These are phyloP conservation scores for Pipistrellus pipistrellus DNA, from an alignment of 2,797 vertebrate genomes.

Conservation along the genomic window DNA sequence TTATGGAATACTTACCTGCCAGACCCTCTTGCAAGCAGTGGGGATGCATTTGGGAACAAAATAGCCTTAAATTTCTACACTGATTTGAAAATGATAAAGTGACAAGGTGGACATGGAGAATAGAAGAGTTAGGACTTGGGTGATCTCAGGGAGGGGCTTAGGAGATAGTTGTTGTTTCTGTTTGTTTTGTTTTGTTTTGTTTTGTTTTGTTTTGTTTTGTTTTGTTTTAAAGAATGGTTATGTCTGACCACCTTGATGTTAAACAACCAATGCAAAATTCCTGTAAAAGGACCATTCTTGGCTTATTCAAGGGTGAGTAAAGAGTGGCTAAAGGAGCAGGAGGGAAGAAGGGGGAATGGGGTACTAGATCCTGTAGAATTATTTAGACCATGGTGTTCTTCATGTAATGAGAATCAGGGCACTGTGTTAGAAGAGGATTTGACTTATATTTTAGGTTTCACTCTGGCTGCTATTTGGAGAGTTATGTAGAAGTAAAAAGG, in stretches of 20 bases:
- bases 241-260: background rate
- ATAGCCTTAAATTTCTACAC: background rate
- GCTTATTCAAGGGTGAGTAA: background rate
- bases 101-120: background rate
- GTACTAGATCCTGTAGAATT: background rate
- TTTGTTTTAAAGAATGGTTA: background rate
- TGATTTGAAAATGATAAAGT: background rate
- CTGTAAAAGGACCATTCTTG: background rate
- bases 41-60: conserved; percentile 34
- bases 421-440: background rate
- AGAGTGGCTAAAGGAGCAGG: background rate
- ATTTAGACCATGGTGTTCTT: background rate
- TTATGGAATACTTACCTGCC: conserved; percentile 1
- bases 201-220: background rate
- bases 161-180: background rate
- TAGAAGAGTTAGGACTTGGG: background rate
- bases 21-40: background rate
- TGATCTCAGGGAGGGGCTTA: background rate
- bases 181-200: background rate
- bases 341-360: too few species aligned
- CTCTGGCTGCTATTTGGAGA: background rate
- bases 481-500: background rate
- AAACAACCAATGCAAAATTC: background rate
- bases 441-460: conserved; percentile 13
- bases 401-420: background rate